Percentiles rank a stretch among this genome's conserved stretches.
Conservation (phyloP, 92 coral and sea anemone species). For the Desmophyllum pertusum region DNA sequence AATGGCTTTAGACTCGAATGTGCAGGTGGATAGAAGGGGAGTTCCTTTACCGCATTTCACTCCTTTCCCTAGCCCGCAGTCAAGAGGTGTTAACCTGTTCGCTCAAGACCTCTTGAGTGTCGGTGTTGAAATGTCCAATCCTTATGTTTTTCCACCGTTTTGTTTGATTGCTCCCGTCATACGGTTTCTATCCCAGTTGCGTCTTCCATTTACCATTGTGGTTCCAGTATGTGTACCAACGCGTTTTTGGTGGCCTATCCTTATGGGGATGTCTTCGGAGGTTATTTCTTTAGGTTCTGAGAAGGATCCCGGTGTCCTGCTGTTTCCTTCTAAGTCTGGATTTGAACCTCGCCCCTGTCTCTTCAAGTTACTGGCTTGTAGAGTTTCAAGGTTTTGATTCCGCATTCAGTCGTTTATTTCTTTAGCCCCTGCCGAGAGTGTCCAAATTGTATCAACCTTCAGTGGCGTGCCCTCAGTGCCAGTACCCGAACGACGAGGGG, state of each 20-base stretch:
- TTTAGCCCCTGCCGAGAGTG: slow-evolving; percentile 9
- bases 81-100: slow-evolving; percentile 36
- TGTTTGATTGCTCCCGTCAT: slow-evolving; percentile 18
- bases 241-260: slow-evolving; percentile 35
- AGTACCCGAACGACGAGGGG: slow-evolving; percentile 30
- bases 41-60: slow-evolving; percentile 31
- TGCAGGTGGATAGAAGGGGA: background rate
- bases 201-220: slow-evolving; percentile 24
- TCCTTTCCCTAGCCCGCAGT: slow-evolving; percentile 18
- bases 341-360: slow-evolving; percentile 1
- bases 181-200: background rate
- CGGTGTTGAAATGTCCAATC: slow-evolving; percentile 5
- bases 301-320: slow-evolving; percentile 19
- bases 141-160: slow-evolving; percentile 44
- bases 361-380: slow-evolving; percentile 22
- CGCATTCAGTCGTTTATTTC: background rate
- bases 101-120: slow-evolving; percentile 21
- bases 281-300: background rate
- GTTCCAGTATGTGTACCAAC: slow-evolving; percentile 9
- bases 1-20: slow-evolving; percentile 39
- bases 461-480: slow-evolving; percentile 33
- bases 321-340: slow-evolving; percentile 28
- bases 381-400: background rate
- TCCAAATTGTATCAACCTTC: slow-evolving; percentile 10
- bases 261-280: background rate